Evolutionary conservation across 2,797 vertebrate genomes (phyloP).

Genomic region (Adrianichthys oophorus): DNA sequence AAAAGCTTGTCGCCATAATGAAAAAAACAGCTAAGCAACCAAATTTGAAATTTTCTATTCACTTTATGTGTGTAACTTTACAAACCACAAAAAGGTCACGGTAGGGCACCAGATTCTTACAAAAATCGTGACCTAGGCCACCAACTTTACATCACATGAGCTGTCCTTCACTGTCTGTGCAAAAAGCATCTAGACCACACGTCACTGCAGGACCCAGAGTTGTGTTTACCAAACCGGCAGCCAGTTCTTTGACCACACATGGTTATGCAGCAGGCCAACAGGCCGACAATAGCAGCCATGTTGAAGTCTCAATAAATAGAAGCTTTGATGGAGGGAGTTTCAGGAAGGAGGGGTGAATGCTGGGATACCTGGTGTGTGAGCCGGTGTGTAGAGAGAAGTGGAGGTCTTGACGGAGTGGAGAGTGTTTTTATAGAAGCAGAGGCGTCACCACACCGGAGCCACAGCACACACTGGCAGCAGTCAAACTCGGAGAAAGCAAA

Average conservation of each 20-base stretch:
- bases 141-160: conserved; percentile 32
- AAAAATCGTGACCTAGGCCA: conserved; percentile 13
- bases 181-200: conserved; percentile 39
- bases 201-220: conserved; percentile 39
- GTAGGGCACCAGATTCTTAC: conserved; percentile 25
- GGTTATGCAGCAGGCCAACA: conserved; percentile 39
- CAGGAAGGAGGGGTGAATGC: conserved; percentile 63
- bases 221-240: conserved; percentile 61
- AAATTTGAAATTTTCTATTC: too few species aligned
- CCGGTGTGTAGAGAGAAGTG: conserved; percentile 58
- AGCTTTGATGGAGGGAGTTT: conserved; percentile 79
- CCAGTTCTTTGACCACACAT: conserved; percentile 69
- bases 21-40: too few species aligned
- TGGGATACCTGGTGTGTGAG: conserved; percentile 75
- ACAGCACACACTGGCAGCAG: conserved; percentile 70
- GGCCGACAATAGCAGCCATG: conserved; percentile 73
- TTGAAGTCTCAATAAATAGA: conserved; percentile 71
- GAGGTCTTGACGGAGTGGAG: conserved; percentile 54
- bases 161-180: conserved; percentile 29
- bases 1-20: too few species aligned
- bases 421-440: conserved; percentile 78
- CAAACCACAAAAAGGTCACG: not conserved
- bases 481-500: conserved; percentile 49
- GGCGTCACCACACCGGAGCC: conserved; percentile 72
- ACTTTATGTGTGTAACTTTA: too few species aligned